Conservation (phyloP, 2,888 invertebrate genomes). For the Mantis religiosa region DNA sequence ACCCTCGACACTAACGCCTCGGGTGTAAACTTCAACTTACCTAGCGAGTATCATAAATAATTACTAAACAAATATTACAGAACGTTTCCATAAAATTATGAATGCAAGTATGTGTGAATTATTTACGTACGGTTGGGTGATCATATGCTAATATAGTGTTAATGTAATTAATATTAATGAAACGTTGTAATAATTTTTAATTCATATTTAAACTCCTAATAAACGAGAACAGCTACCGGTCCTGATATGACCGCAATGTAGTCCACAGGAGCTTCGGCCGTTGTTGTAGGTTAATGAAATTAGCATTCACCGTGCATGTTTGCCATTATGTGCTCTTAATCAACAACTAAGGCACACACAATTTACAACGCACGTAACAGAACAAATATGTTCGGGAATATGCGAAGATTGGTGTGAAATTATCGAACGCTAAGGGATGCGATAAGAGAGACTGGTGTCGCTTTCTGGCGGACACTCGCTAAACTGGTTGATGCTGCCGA, state of each 20-base stretch:
- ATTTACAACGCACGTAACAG: background rate
- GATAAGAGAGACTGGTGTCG: background rate
- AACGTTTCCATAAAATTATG: too few species aligned
- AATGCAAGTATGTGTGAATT: too few species aligned
- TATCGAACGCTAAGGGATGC: background rate
- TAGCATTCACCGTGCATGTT: background rate
- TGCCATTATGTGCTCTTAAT: background rate
- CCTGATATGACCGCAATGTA: background rate
- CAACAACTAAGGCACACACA: background rate
- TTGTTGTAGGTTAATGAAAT: background rate
- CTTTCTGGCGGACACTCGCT: background rate
- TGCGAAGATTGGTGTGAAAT: background rate
- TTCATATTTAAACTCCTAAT: too few species aligned
- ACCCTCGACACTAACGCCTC: too few species aligned
- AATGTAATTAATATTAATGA: too few species aligned
- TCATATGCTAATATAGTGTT: too few species aligned
- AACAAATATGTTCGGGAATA: background rate
- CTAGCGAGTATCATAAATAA: too few species aligned
- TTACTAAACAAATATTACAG: too few species aligned
- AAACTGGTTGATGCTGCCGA: background rate
- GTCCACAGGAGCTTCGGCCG: background rate
- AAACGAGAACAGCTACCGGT: too few species aligned
- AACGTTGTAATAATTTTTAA: too few species aligned
- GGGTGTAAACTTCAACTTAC: too few species aligned
- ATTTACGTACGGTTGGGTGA: too few species aligned